phyloP scores from a whole-genome alignment of 2,888 invertebrate genomes.

The Oxycera nigricornis region DNA sequence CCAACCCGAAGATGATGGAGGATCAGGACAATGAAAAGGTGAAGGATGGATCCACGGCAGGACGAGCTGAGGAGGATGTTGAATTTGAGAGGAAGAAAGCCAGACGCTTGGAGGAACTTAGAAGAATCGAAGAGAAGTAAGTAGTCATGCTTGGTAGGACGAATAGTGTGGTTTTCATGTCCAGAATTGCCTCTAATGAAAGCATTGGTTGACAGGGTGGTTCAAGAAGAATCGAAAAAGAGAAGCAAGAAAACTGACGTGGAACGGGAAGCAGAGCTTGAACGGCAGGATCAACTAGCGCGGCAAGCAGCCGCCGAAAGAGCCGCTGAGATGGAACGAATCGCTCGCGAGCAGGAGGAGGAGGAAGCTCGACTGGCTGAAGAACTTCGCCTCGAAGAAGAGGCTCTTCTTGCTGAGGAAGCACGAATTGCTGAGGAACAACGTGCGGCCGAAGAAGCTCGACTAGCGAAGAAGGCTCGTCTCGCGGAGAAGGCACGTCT shows the following conservation, averaged over 20 bases:
- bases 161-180: neutral
- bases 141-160: constrained; percentile 6
- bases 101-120: constrained; percentile 65
- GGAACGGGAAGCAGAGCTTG: constrained; percentile 64
- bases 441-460: constrained; percentile 62
- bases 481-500: constrained; percentile 52
- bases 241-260: constrained; percentile 66
- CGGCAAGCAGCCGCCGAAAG: constrained; percentile 63
- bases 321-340: constrained; percentile 56
- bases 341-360: constrained; percentile 53
- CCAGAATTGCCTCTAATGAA: neutral
- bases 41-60: constrained; percentile 69
- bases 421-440: constrained; percentile 55
- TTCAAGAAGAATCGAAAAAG: constrained; percentile 66
- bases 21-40: constrained; percentile 69
- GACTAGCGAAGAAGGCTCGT: constrained; percentile 53
- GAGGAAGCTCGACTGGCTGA: constrained; percentile 61
- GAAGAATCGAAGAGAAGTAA: constrained; percentile 62
- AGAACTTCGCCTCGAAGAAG: constrained; percentile 60
- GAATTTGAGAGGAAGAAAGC: constrained; percentile 64
- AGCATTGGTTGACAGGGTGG: constrained; percentile 58
- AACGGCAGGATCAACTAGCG: constrained; percentile 61
- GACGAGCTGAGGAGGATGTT: constrained; percentile 61
- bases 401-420: constrained; percentile 62
- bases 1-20: constrained; percentile 66